Conservation (phyloP, 2,888 invertebrate species). For the Keiferia lycopersicella region DNA sequence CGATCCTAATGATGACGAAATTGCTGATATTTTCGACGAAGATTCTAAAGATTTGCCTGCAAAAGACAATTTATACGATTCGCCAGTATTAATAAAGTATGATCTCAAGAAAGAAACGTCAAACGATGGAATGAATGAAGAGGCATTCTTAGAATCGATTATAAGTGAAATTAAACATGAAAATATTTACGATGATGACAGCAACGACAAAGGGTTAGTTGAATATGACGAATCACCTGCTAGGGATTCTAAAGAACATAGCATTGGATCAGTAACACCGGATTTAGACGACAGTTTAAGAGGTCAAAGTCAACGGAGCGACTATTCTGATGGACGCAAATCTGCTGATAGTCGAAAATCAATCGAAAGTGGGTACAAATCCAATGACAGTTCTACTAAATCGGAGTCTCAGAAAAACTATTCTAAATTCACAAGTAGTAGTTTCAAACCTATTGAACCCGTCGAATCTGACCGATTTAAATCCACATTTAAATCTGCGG, state of each 20-base stretch:
- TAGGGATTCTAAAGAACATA: slow-evolving; percentile 42
- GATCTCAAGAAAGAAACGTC: slow-evolving; percentile 58
- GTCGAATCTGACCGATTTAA: slow-evolving; percentile 2
- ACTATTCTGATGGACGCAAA: slow-evolving; percentile 56
- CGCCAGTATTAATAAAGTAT: slow-evolving; percentile 47
- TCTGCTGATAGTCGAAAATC: slow-evolving; percentile 55
- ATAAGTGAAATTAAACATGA: slow-evolving; percentile 74
- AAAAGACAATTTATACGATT: slow-evolving; percentile 46
- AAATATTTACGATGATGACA: slow-evolving; percentile 58
- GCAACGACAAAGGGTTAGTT: slow-evolving; percentile 66
- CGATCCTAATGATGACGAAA: slow-evolving; percentile 60
- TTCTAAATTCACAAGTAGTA: neutral
- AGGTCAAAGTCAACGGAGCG: slow-evolving; percentile 48
- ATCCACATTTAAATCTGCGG: neutral
- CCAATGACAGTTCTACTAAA: slow-evolving; percentile 38
- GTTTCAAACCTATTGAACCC: slow-evolving; percentile 1
- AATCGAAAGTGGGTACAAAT: slow-evolving; percentile 51
- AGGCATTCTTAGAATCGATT: slow-evolving; percentile 70
- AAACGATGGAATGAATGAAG: slow-evolving; percentile 60
- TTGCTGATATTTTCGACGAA: slow-evolving; percentile 64
- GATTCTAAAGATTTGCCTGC: slow-evolving; percentile 40
- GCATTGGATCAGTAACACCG: slow-evolving; percentile 59
- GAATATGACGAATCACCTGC: slow-evolving; percentile 71
- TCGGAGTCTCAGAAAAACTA: slow-evolving; percentile 28
- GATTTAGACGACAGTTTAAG: slow-evolving; percentile 60